phyloP scores from a whole-genome alignment of 2,888 invertebrate genomes.

The Diarsia mendica region DNA sequence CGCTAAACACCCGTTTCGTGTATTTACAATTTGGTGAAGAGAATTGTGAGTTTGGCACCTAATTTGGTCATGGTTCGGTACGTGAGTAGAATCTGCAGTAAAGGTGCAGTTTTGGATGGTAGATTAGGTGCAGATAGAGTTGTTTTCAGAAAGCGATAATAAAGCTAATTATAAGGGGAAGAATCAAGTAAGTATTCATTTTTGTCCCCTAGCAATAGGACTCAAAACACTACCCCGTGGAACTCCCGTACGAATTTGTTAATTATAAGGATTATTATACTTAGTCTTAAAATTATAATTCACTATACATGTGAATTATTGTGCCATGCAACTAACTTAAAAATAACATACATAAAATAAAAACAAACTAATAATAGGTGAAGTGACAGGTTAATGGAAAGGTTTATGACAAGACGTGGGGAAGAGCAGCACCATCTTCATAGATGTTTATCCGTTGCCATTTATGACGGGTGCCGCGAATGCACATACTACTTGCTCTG shows the following conservation, averaged over 20 bases:
- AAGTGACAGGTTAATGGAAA: no score
- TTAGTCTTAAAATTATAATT: neutral
- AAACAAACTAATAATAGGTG: no score
- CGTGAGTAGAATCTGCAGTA: neutral
- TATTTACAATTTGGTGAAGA: slow-evolving; percentile 31
- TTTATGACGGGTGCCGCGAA: no score
- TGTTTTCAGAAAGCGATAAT: neutral
- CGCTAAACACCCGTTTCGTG: slow-evolving; percentile 28
- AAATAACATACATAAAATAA: no score
- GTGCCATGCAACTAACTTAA: no score
- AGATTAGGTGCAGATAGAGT: neutral
- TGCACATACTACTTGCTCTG: no score
- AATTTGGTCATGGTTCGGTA: slow-evolving; percentile 42
- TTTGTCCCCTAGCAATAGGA: neutral
- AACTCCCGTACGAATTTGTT: neutral
- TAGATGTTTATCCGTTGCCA: no score
- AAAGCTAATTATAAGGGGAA: neutral
- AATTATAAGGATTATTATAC: neutral
- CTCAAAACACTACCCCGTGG: slow-evolving; percentile 7
- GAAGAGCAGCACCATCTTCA: no score
- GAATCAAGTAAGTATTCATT: neutral
- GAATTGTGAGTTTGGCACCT: slow-evolving; percentile 48
- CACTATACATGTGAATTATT: no score
- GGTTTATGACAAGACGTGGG: no score
- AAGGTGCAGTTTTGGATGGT: neutral